phyloP scores from a whole-genome alignment of 2,113 vertebrate species.

The Lepisosteus osseus region DNA sequence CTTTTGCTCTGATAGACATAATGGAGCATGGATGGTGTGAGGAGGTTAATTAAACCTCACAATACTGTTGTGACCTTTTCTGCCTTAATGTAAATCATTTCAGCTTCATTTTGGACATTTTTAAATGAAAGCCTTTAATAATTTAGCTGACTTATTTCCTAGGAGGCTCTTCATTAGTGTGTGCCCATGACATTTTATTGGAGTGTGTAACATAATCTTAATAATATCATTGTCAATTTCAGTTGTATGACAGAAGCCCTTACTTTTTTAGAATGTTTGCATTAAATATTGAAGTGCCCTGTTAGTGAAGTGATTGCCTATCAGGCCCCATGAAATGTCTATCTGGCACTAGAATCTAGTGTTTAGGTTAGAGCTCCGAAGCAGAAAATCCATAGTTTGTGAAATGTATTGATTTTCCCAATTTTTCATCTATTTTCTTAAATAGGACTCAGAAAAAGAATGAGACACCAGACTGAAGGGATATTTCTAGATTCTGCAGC shows the following conservation, averaged over 20 bases:
- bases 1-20: slow-evolving; percentile 59
- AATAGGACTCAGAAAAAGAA: no score
- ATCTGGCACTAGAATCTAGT: no score
- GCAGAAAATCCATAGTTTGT: no score
- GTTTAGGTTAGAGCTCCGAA: no score
- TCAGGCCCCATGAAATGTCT: no score
- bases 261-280: slow-evolving; percentile 34
- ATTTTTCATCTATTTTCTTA: no score
- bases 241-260: slow-evolving; percentile 8
- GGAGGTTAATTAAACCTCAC: slow-evolving; percentile 76
- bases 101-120: slow-evolving; percentile 57
- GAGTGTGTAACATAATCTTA: slow-evolving; percentile 40
- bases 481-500: no score
- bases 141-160: slow-evolving; percentile 73
- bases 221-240: slow-evolving; percentile 60
- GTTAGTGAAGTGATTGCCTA: slow-evolving; percentile 32
- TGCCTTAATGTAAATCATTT: slow-evolving; percentile 52
- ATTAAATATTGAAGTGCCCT: slow-evolving; percentile 51
- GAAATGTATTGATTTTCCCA: no score
- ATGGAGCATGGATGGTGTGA: slow-evolving; percentile 60
- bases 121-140: slow-evolving; percentile 78
- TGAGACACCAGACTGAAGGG: no score
- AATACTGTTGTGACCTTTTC: slow-evolving; percentile 69
- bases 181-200: slow-evolving; percentile 59
- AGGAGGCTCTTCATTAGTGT: slow-evolving; percentile 67